Evolutionary conservation across 1,140 invertebrate species (phyloP), one percentile per base, ranked within the genome.

Genomic region (Drosophila pectinifera): DNA sequence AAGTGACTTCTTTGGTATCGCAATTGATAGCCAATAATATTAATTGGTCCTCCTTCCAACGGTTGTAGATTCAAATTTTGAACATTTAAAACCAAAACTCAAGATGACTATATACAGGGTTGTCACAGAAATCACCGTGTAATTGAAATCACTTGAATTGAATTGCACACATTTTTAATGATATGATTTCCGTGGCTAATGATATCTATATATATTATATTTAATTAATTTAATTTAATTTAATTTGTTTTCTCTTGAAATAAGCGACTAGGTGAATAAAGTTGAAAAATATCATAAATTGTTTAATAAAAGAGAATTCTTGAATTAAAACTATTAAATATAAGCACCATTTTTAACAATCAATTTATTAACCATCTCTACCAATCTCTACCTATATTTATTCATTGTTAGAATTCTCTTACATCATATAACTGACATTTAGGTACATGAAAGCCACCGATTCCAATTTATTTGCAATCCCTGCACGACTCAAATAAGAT

Each of bases 401-500:
- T 1, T 26, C n/a, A 49, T 51, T 34, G 5, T 20, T 34, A 7
- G 34, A 34, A 20, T 34, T 34, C 13, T 2, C 48, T 34, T 4
- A 10, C 18, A 22, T 34, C 28, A 51, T 36, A 22, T 2, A 54
- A 22, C 16, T 4, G 3, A 3, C 18, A 38, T 38, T 38, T 22
- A 10, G 4, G 11, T n/a, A n/a, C 14, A 43, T 34, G 16, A 51
- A 51, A 51, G 45, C 22, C 24, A 6, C 10, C 28, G 14, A 22
- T 65, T 64, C 10, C 20, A 68, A 62, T 65, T 68, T 51, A 43
- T 51, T 51, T 65, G 6, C 59, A 34, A 26, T 42, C 42, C 20
- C 36, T 41, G n/a, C 14, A 42, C 22, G 16, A 28, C 11, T 34
- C 18, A 70, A 70, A 70, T 56, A 70, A 57, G 51, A 70, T 70